Conservation (phyloP, 2,113 vertebrate genomes). For the Nannobrachium achirus region DNA sequence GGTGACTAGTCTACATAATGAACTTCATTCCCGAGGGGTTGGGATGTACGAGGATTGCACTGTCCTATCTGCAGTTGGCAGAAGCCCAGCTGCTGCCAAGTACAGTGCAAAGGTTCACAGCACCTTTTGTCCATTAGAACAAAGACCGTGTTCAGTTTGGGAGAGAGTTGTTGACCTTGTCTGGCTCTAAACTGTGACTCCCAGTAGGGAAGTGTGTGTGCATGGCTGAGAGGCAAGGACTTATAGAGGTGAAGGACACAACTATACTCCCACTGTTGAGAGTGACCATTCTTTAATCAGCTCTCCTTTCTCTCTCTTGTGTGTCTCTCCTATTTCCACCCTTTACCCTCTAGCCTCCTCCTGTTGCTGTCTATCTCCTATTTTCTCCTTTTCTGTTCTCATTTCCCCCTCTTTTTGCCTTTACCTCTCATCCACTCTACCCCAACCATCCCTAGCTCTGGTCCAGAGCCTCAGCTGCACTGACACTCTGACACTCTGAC, state of each 20-base stretch:
- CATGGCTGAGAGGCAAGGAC: slow-evolving; percentile 39
- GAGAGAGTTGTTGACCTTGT: slow-evolving; percentile 56
- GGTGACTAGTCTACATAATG: slow-evolving; percentile 6
- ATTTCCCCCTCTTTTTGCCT: no score
- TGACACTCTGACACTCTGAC: no score
- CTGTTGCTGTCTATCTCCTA: no score
- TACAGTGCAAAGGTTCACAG: slow-evolving; percentile 28
- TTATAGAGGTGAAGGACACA: slow-evolving; percentile 46
- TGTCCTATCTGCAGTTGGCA: slow-evolving; percentile 10
- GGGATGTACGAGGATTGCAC: slow-evolving; percentile 29
- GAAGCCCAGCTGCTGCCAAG: slow-evolving; percentile 25
- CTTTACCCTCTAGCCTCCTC: no score
- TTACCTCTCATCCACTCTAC: neutral
- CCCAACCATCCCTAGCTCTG: no score
- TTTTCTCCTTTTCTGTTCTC: no score
- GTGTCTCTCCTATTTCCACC: no score
- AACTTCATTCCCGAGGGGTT: slow-evolving; percentile 18
- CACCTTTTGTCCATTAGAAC: slow-evolving; percentile 3
- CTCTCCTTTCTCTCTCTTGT: neutral
- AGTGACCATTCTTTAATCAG: neutral
- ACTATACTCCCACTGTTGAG: slow-evolving; percentile 23
- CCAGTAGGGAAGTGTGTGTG: slow-evolving; percentile 40
- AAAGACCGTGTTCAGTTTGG: slow-evolving; percentile 34
- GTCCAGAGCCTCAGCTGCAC: no score
- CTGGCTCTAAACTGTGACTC: slow-evolving; percentile 39